Percentiles rank a stretch among this genome's conserved stretches.
Evolutionary conservation across 2,797 vertebrate species (phyloP).

Genomic region (Poecilia wingei): DNA sequence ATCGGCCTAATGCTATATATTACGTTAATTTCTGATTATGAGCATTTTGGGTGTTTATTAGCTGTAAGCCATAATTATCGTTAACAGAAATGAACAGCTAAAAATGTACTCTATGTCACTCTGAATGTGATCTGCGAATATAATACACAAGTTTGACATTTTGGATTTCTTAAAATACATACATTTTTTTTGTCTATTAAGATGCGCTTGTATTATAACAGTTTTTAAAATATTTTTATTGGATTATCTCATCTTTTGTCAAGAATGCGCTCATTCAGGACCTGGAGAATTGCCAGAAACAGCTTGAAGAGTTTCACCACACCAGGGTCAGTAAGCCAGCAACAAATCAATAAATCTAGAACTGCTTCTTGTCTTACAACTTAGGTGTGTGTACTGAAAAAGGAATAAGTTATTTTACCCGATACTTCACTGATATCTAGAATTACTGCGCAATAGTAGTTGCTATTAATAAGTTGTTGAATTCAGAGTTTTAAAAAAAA

Average conservation of each 20-base stretch:
- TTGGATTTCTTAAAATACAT: slow-evolving; percentile 13
- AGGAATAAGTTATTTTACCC: neutral
- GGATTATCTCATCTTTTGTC: neutral
- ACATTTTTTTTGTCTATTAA: neutral
- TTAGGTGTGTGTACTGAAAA: neutral
- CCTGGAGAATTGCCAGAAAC: slow-evolving; percentile 93
- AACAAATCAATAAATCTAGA: neutral
- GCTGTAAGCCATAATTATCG: neutral
- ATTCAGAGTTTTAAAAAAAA: neutral
- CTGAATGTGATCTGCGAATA: neutral
- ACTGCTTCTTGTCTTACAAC: neutral
- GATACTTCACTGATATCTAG: neutral
- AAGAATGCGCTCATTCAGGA: slow-evolving; percentile 94
- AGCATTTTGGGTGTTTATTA: neutral
- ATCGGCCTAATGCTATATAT: neutral
- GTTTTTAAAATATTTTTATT: neutral
- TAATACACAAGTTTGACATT: neutral
- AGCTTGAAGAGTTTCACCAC: slow-evolving; percentile 92
- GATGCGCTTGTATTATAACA: neutral
- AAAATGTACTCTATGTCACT: neutral
- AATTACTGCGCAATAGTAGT: neutral
- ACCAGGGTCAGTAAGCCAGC: slow-evolving; percentile 84
- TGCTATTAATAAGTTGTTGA: neutral
- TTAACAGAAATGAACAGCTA: neutral
- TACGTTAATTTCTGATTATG: neutral